Percentiles rank a stretch among this genome's conserved stretches.
phyloP scores from a whole-genome alignment of 2,113 vertebrate species.

The Corvus hawaiiensis region DNA sequence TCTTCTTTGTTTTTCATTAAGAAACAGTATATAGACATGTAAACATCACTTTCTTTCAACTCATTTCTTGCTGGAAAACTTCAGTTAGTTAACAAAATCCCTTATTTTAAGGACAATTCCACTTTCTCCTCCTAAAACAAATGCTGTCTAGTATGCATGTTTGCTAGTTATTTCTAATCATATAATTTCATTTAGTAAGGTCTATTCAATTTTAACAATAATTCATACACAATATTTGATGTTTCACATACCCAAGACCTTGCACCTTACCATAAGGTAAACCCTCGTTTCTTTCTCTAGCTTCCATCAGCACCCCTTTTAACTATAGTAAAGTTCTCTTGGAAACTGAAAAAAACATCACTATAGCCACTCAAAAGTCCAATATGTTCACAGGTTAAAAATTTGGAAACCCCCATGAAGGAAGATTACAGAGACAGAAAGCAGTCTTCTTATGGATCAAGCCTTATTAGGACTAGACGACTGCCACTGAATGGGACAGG shows the following conservation, averaged over 20 bases:
- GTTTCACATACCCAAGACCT: neutral
- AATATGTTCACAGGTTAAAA: neutral
- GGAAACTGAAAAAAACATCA: neutral
- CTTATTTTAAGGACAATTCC: neutral
- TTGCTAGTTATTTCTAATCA: neutral
- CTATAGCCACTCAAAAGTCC: neutral
- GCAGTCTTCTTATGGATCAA: accelerated
- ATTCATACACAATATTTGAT: neutral
- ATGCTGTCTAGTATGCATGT: neutral
- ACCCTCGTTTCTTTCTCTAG: neutral
- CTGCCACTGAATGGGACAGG: neutral
- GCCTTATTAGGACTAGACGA: neutral
- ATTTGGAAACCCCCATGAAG: neutral
- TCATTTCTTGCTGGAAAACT: neutral
- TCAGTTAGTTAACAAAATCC: neutral
- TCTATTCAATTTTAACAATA: neutral
- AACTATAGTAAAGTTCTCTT: neutral
- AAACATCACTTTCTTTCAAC: neutral
- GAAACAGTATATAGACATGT: neutral
- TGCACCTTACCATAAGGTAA: neutral
- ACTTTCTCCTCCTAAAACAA: neutral
- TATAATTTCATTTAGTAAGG: neutral
- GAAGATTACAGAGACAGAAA: neutral
- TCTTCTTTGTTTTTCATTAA: neutral
- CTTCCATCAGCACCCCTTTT: neutral